A percentile compares a stretch with the other conserved stretches of the same genome.
These are phyloP conservation scores for honey bee (Apis mellifera) DNA, from an alignment of 1,140 invertebrate species.

Conservation along the genomic window DNA sequence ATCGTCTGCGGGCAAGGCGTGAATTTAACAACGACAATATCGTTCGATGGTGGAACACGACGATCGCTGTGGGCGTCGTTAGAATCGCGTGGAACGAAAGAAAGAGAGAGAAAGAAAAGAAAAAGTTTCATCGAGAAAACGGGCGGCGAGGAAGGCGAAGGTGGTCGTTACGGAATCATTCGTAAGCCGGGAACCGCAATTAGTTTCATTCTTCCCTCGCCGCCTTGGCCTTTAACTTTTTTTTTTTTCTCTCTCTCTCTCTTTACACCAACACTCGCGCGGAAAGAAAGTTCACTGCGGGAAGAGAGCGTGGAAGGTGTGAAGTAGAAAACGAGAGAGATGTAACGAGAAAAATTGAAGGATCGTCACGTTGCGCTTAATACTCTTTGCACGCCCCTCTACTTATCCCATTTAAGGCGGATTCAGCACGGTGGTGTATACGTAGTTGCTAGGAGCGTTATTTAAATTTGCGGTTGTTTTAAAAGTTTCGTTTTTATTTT, in stretches of 20 bases:
- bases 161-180: constrained; percentile 50
- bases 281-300: background rate
- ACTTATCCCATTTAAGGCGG: background rate
- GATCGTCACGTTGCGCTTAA: constrained; percentile 51
- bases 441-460: background rate
- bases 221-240: constrained; percentile 40
- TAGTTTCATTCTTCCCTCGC: constrained; percentile 74
- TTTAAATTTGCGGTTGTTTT: no score
- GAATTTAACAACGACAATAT: constrained; percentile 30
- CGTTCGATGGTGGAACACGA: constrained; percentile 25
- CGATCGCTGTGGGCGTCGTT: constrained; percentile 59
- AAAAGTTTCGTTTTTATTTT: no score
- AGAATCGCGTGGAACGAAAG: constrained; percentile 48
- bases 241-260: constrained; percentile 12
- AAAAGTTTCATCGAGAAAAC: constrained; percentile 48
- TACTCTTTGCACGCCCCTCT: background rate
- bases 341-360: constrained; percentile 66
- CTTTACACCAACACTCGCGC: constrained; percentile 6
- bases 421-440: background rate
- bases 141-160: constrained; percentile 34
- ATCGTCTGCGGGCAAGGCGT: no score
- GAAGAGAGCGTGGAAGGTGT: background rate
- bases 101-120: no score
- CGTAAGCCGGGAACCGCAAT: constrained; percentile 65
- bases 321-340: constrained; percentile 44